phyloP scores from a whole-genome alignment of 2,113 vertebrate species.

The Siniperca knerii region DNA sequence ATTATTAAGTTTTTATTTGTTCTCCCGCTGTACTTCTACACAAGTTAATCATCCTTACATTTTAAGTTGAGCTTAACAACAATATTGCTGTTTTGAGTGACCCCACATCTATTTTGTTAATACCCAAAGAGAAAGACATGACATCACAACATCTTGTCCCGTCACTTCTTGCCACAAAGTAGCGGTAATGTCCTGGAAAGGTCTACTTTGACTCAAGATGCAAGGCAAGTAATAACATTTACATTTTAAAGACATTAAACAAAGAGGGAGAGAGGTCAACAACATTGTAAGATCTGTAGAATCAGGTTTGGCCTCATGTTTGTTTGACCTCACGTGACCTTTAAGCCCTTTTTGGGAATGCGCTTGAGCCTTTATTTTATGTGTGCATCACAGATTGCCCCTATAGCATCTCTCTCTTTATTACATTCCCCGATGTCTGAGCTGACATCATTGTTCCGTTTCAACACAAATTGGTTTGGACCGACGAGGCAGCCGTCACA shows the following conservation, averaged over 20 bases:
- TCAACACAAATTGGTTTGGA: conserved; percentile 72
- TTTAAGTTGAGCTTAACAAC: not conserved
- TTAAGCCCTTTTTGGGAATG: conserved; percentile 6
- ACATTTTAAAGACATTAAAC: conserved; percentile 51
- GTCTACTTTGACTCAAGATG: conserved; percentile 15
- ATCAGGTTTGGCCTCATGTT: conserved; percentile 34
- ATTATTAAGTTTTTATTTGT: not conserved
- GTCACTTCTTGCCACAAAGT: conserved; percentile 21
- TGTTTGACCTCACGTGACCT: conserved; percentile 51
- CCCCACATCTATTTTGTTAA: not conserved
- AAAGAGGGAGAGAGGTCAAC: conserved; percentile 30
- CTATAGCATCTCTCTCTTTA: conserved; percentile 33
- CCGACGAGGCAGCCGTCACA: conserved; percentile 58
- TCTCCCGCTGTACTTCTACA: not conserved
- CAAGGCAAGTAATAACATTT: conserved; percentile 33
- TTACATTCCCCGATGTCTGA: conserved; percentile 35
- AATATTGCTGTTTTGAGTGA: not conserved
- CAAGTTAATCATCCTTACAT: not conserved
- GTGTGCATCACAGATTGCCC: conserved; percentile 18
- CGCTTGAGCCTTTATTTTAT: conserved; percentile 20
- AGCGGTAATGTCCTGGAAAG: conserved; percentile 34
- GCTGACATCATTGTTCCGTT: conserved; percentile 62
- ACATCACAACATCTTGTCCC: conserved; percentile 5
- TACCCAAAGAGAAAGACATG: not conserved
- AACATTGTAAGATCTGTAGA: conserved; percentile 5